Base-by-base conservation (phyloP, 2,888 invertebrate species). In the Lithophane socia region DNA sequence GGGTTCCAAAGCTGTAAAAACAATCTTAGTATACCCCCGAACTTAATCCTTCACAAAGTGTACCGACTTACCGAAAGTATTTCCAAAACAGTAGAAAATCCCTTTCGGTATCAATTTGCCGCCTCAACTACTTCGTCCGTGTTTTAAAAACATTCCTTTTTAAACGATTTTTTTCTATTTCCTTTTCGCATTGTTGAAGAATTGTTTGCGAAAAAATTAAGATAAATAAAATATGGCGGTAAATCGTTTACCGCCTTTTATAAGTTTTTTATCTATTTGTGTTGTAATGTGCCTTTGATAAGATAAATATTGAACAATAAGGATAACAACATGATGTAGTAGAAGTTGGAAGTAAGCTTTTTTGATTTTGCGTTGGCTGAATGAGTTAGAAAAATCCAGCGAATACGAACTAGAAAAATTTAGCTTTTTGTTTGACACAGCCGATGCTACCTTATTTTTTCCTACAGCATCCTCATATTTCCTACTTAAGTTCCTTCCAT, bases 31-130 rank as follows among this genome's bases (percentile, higher is more conserved):
- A 89, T 87, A 90, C 90, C 90, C 90, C 92, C 91, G 91, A 93
- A 93, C 90, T 89, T 95, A 96, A 96, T 96, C 96, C 96, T 91
- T 90, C 93, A 92, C 94, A 95, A 95, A 95, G 94, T 91, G 89
- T 67, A 91, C 95, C 95, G 94, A 92, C 91, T 86, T 74, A 91
- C 95, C 94, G 93, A 93, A 92, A 90, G 85, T 95, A 96, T 96
- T 96, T 96, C 91, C 94, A 96, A 96, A 96, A 96, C 96, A 96
- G 96, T 93, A 95, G 94, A 94, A 95, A 96, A 95, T 94, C 95
- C 88, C 90, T 94, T 96, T 95, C 94, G 94, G 94, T 95, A 95
- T 91, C 94, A 93, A 96, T 96, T 96, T 96, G 94, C 95, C 95
- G 96, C 95, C 91, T 94, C 94, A 94, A 92, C 94, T 93, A 92